Evolutionary conservation across 2,888 invertebrate genomes (phyloP).

Genomic region (Perizoma affinitatum): DNA sequence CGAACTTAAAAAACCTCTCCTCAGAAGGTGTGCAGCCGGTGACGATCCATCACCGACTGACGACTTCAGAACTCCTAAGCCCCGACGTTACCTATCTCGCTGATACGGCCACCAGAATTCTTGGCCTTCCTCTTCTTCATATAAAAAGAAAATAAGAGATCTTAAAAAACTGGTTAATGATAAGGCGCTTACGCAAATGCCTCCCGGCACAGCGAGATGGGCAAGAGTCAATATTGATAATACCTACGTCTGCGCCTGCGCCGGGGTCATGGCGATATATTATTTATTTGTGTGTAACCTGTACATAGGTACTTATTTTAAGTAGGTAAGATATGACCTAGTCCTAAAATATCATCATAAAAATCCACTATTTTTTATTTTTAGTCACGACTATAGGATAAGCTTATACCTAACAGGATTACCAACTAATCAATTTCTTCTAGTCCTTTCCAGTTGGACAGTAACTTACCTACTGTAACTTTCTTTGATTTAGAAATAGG

Average conservation of each 20-base stretch:
- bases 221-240: slow-evolving; percentile 76
- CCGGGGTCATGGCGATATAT: slow-evolving; percentile 66
- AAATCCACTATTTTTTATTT: no score
- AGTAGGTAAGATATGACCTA: not conserved
- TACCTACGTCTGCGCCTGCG: slow-evolving; percentile 54
- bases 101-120: slow-evolving; percentile 59
- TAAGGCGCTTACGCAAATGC: slow-evolving; percentile 77
- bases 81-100: slow-evolving; percentile 66
- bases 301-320: slow-evolving; percentile 27
- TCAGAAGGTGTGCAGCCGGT: slow-evolving; percentile 62
- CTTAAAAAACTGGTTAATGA: slow-evolving; percentile 53
- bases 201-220: slow-evolving; percentile 65
- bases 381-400: no score
- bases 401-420: not conserved
- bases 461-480: not conserved
- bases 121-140: slow-evolving; percentile 43
- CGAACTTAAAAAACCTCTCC: slow-evolving; percentile 42
- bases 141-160: slow-evolving; percentile 30
- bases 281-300: slow-evolving; percentile 54
- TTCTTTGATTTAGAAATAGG: no score
- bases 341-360: not conserved
- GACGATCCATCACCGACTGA: slow-evolving; percentile 79
- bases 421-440: not conserved
- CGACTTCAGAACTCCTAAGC: slow-evolving; percentile 47
- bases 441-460: not conserved